Base-by-base conservation (phyloP, 92 coral and sea anemone genomes). In the Phenganax stokvisi region DNA sequence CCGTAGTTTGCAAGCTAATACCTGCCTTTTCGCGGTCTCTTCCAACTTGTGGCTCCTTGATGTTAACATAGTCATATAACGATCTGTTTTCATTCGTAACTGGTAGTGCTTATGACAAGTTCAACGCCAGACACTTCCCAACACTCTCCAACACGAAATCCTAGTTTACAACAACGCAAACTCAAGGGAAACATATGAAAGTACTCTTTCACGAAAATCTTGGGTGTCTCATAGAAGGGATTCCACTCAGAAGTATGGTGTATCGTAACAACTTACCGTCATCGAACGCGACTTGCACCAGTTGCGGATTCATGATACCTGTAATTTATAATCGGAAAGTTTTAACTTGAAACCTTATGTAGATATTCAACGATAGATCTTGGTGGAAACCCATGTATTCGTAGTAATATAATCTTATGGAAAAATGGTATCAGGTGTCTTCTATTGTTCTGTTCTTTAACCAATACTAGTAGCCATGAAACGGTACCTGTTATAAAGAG, bases 21-120 rank as follows among this genome's bases (percentile, higher is more conserved):
- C 82, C 82, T 78, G 82, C 63, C 82, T 78, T 78, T 37, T 78
- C 72, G 82, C 82, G 82, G 82, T 60, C 82, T 61, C 52, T 7
- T 9, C 8, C 51, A 78, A 62, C 82, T 37, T 78, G 82, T 78
- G 82, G 82, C 82, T 67, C 72, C 72, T 78, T 61, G 44, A 61
- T 61, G 72, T 61, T 44, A 78, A 78, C 72, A 78, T 52, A 78
- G 65, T 72, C 20, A 47, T 67, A 78, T 78, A 58, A 15, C 82
- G 82, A 58, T 78, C 57, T 61, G 72, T 78, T 61, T 78, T 62
- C 72, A 57, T 51, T 58, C 54, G 81, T 27, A 76, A 64, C 82
- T 78, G 82, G 82, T 78, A 62, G 72, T 44, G 57, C 82, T 13
- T 51, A 44, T 67, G 82, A 78, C 82, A 78, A 61, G 72, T 61